These are phyloP conservation scores for Proteles cristata DNA, from an alignment of 2,113 vertebrate genomes.

Conservation along the genomic window DNA sequence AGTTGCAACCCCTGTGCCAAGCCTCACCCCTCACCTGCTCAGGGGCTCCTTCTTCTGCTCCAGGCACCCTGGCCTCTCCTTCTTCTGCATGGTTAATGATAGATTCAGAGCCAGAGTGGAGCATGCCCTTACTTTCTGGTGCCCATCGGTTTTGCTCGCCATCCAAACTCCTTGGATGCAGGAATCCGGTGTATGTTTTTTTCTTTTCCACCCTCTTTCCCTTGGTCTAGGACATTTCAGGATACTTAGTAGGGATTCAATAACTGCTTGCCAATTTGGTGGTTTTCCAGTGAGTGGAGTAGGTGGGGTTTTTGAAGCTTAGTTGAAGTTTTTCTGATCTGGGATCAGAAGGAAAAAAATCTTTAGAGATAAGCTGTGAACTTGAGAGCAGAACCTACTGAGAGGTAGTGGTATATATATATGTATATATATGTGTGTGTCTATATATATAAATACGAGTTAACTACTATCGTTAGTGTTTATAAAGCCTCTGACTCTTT, in stretches of 20 bases:
- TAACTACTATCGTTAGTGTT: background rate
- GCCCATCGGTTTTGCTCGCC: background rate
- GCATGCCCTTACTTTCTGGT: background rate
- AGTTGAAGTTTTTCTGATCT: conserved; percentile 42
- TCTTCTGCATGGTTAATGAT: background rate
- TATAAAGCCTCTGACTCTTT: background rate
- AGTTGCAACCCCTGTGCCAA: background rate
- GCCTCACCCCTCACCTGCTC: background rate
- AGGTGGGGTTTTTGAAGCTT: background rate
- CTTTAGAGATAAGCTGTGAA: conserved; percentile 36
- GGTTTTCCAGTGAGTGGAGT: conserved; percentile 5
- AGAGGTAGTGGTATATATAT: background rate
- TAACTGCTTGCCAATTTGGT: background rate
- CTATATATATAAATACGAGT: background rate
- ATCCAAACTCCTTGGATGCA: background rate
- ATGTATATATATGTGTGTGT: background rate
- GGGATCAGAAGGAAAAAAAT: background rate
- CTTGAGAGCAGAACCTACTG: conserved; percentile 34
- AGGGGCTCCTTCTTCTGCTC: background rate
- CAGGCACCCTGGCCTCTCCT: background rate
- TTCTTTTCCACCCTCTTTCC: background rate
- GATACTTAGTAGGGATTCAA: background rate
- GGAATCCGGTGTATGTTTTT: background rate
- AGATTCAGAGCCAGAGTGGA: background rate
- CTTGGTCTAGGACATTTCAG: background rate